Base-by-base conservation (phyloP, 2,113 vertebrate species). In the Ochotona princeps region DNA sequence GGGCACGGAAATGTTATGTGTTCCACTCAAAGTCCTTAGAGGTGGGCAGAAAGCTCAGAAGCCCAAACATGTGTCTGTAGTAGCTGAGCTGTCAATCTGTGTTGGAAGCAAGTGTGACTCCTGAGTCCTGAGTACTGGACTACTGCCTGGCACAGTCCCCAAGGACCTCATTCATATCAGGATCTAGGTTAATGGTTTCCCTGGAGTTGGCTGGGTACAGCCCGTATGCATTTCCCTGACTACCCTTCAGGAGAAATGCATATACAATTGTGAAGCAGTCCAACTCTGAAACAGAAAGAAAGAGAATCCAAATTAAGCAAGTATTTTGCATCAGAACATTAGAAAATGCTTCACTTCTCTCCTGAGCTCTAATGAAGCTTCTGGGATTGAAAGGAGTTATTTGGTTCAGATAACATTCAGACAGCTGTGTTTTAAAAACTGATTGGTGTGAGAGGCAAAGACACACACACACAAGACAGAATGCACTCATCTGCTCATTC, bases 91-190 rank as follows among this genome's bases (percentile, higher is more conserved):
- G 66, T 86, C 25, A 21, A 7, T 49, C 10, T 4, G 23, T 9
- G 11, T 21, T 60, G 74, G 61, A 14, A 76, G 49, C 11, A 8
- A 4, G 0, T 5, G 12, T 4, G 35, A 2, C 32, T 15, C 32
- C 5, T 15, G 1, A 9, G 54, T 61, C 32, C 76, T 67, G 54
- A 67, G 26, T 6, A 20, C 26, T 11, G 72, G 15, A 25, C 13
- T 2, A 0, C 21, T 21, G 15, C 26, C 35, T 0, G 2, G 47
- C 30, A 20, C 13, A 11, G 3, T 28, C 51, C 15, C 30, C 0
- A 14, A 61, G n/a, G 8, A 51, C 23, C 38, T 10, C 32, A 17
- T 57, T 80, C 30, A 0, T 4, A 9, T 20, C 15, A 44, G 15
- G 25, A 72, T 26, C 44, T 15, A 0, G 13, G 32, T 26, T 28